Evolutionary conservation across 2,888 invertebrate species (phyloP).

Genomic region (Drosophila meridiana): DNA sequence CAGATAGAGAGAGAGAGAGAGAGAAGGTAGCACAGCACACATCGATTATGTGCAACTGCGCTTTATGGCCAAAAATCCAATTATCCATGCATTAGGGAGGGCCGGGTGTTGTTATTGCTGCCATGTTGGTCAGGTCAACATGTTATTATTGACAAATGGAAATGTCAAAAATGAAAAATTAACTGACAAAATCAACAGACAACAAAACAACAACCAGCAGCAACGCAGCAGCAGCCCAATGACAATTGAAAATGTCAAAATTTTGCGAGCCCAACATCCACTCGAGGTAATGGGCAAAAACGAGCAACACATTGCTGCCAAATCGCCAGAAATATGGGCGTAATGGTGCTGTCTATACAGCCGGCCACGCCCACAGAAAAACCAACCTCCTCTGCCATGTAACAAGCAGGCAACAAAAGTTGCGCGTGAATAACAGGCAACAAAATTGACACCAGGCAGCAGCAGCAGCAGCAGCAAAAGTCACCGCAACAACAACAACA

Average conservation of each 20-base stretch:
- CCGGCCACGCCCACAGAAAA: conserved; percentile 1
- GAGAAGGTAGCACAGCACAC: neutral
- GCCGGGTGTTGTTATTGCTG: neutral
- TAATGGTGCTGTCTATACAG: conserved; percentile 30
- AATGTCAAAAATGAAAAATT: conserved; percentile 81
- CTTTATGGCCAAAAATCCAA: conserved; percentile 55
- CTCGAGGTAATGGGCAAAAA: conserved; percentile 55
- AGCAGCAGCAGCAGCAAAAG: conserved; percentile 27
- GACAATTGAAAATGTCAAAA: conserved; percentile 79
- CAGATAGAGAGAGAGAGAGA: neutral
- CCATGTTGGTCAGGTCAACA: conserved; percentile 61
- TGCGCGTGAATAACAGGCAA: conserved; percentile 52
- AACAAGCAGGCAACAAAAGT: conserved; percentile 58
- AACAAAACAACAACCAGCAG: conserved; percentile 36
- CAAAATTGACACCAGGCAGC: conserved; percentile 63
- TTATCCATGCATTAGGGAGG: conserved; percentile 32
- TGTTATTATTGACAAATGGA: conserved; percentile 80
- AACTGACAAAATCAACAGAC: conserved; percentile 67
- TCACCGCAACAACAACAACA: conserved; percentile 34
- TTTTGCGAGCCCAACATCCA: conserved; percentile 41
- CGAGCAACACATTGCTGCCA: conserved; percentile 43
- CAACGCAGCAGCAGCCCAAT: conserved; percentile 36
- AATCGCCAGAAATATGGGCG: conserved; percentile 50
- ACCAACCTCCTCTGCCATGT: neutral
- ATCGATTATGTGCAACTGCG: neutral